phyloP scores from a whole-genome alignment of 2,113 vertebrate genomes.

The Xerus inauris region DNA sequence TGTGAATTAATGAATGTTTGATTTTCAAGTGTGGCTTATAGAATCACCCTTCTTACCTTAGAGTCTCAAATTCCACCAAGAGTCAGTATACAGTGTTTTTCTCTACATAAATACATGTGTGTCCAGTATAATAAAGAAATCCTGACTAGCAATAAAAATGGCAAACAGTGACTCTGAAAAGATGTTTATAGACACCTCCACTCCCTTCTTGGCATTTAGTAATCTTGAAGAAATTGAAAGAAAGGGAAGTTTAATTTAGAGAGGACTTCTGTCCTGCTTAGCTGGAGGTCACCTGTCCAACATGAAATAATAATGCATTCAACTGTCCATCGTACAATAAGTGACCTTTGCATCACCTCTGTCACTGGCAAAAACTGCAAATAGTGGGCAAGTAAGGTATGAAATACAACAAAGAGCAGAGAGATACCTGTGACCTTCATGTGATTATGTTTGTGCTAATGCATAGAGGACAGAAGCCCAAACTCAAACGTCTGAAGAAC shows the following conservation, averaged over 20 bases:
- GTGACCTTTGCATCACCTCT: slow-evolving; percentile 82
- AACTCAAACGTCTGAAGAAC: slow-evolving; percentile 77
- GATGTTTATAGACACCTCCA: slow-evolving; percentile 59
- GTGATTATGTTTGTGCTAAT: slow-evolving; percentile 86
- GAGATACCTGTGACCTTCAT: slow-evolving; percentile 81
- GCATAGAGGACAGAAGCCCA: slow-evolving; percentile 74
- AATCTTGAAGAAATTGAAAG: slow-evolving; percentile 82
- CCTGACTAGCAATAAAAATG: slow-evolving; percentile 48
- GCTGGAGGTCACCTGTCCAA: slow-evolving; percentile 82
- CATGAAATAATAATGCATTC: slow-evolving; percentile 88
- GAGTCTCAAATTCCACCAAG: neutral
- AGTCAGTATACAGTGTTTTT: neutral
- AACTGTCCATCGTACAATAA: slow-evolving; percentile 83
- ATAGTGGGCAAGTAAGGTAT: slow-evolving; percentile 72
- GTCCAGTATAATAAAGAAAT: slow-evolving; percentile 45
- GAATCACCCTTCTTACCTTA: slow-evolving; percentile 34
- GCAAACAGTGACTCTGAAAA: slow-evolving; percentile 61
- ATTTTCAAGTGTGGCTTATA: slow-evolving; percentile 53
- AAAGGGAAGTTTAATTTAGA: slow-evolving; percentile 85
- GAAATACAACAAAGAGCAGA: slow-evolving; percentile 79
- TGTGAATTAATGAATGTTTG: neutral
- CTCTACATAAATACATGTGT: neutral
- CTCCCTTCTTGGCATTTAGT: slow-evolving; percentile 81
- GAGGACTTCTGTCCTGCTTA: slow-evolving; percentile 79
- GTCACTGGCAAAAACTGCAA: slow-evolving; percentile 78